A percentile compares a stretch with the other conserved stretches of the same genome.
Evolutionary conservation across 2,113 vertebrate genomes (phyloP).

Genomic region (Todiramphus saurophagus): DNA sequence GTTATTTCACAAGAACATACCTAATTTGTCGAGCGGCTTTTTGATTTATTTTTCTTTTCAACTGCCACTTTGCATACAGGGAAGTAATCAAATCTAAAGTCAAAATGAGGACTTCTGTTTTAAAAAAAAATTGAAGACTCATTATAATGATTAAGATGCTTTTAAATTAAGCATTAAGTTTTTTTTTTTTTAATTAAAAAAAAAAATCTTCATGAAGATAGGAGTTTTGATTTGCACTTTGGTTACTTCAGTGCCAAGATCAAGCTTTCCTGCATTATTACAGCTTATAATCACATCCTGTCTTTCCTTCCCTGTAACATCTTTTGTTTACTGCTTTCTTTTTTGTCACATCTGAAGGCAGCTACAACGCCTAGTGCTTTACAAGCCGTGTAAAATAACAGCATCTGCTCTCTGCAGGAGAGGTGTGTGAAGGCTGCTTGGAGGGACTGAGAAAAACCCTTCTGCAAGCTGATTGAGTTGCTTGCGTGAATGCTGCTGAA

Average conservation of each 20-base stretch:
- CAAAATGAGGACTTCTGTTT: not conserved
- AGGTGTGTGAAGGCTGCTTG: not conserved
- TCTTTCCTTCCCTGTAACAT: not conserved
- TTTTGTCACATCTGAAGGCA: not conserved
- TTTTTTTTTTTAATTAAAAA: not conserved
- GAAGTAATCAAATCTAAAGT: not conserved
- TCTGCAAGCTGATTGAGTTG: not conserved
- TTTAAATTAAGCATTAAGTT: not conserved
- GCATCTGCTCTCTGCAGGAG: not conserved
- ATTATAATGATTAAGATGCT: not conserved
- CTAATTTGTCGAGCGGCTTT: not conserved
- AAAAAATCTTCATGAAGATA: not conserved
- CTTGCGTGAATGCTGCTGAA: not conserved
- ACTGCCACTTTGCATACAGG: not conserved
- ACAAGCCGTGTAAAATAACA: not conserved
- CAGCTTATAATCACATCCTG: not conserved
- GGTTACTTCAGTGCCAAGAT: not conserved
- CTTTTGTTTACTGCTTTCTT: not conserved
- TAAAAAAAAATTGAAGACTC: accelerated
- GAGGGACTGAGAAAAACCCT: not conserved
- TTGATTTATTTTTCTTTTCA: not conserved
- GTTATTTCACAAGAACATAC: not conserved
- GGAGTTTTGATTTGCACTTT: not conserved
- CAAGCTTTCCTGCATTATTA: not conserved
- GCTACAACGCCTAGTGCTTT: not conserved